Base-by-base conservation (phyloP, 2,797 vertebrate species). In the Hippopotamyrus pictus region DNA sequence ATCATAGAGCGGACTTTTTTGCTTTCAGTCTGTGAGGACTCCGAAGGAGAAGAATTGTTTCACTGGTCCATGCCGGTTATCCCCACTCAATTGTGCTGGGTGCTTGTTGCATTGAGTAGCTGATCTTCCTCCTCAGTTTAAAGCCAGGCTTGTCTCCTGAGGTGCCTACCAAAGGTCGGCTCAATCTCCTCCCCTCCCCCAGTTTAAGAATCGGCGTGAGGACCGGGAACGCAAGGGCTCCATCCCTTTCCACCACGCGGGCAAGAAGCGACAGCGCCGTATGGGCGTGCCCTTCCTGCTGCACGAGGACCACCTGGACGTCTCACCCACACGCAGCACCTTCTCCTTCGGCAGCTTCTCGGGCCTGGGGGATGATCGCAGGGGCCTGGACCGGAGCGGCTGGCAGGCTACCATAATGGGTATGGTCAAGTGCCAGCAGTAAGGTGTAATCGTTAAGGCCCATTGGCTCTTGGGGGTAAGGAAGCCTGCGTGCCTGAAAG, bases 341-440 rank as follows among this genome's bases (percentile, higher is more conserved):
- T 99, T 99, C 94, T 99, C 99, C 83, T 99, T 99, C 0, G 97
- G 98, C 3, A 99, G 98, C 92, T 98, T 99, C 95, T 99, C 98
- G 14, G 98, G 98, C 8, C 95, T 98, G 0, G 98, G 98, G 0
- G 98, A 99, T n/a, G 98, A 99, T 29, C 96, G 98, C 1, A 96
- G 98, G 33, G 91, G 96, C 87, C 94, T 99, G 85, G 99, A 99
- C 48, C 97, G 98, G 14, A 96, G 96, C 6, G 98, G 98, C 82
- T 99, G 99, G 99, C 98, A 97, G 93, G 98, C 99, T 73, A 97
- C 97, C 90, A 98, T 99, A 92, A 96, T 99, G 96, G 98, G 99
- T 99, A 94, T 95, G 76, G 29, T 19, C 6, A 3, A 14, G 19
- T 50, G 3, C 41, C 37, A 76, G 11, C 5, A 3, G 7, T 17